Percentiles rank a stretch among this genome's conserved stretches.
phyloP scores from a whole-genome alignment of 2,888 invertebrate species.

The Palloptera scutellata region DNA sequence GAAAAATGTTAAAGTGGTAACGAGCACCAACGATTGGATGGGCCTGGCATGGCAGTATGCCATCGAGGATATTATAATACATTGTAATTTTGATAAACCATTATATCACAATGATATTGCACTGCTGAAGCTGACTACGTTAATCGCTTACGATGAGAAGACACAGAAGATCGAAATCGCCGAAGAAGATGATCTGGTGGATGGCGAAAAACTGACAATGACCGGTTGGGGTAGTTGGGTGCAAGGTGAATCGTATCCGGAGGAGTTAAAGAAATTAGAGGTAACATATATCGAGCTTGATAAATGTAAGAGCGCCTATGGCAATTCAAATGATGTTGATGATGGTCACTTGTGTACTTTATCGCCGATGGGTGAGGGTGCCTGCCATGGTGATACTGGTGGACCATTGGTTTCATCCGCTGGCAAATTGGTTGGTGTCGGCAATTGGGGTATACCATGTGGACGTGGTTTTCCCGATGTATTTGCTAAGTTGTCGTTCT shows the following conservation, averaged over 20 bases:
- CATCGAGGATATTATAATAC: constrained; percentile 49
- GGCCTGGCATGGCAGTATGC: constrained; percentile 47
- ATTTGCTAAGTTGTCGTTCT: constrained; percentile 54
- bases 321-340: constrained; percentile 64
- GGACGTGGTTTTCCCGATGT: constrained; percentile 60
- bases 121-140: constrained; percentile 68
- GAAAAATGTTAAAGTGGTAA: constrained; percentile 50
- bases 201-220: constrained; percentile 66
- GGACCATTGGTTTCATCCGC: constrained; percentile 54
- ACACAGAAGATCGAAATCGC: constrained; percentile 71
- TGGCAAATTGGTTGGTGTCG: constrained; percentile 56
- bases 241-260: constrained; percentile 64
- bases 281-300: constrained; percentile 66
- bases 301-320: constrained; percentile 63
- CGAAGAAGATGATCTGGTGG: constrained; percentile 64
- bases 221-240: constrained; percentile 72
- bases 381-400: constrained; percentile 59
- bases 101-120: constrained; percentile 73
- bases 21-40: constrained; percentile 57
- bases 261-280: constrained; percentile 67
- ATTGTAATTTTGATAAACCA: constrained; percentile 58
- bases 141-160: constrained; percentile 66
- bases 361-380: constrained; percentile 65
- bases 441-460: constrained; percentile 62
- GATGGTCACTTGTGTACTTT: constrained; percentile 69